Evolutionary conservation across 2,888 invertebrate genomes (phyloP).

Genomic region (Chironomus tentans): DNA sequence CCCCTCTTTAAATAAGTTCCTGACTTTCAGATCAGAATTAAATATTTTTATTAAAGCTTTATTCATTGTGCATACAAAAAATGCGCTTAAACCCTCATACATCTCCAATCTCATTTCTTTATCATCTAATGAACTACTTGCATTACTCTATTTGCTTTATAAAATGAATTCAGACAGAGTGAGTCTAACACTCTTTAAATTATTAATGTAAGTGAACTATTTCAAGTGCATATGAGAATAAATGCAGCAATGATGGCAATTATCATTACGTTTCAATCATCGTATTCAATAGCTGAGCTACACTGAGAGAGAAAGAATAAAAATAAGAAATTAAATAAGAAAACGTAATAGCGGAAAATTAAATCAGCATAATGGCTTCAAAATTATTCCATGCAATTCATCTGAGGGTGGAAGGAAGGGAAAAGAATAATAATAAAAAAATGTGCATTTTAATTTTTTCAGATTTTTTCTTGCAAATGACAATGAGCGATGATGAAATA

Average conservation of each 20-base stretch:
- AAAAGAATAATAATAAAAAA: not conserved
- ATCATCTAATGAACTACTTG: not conserved
- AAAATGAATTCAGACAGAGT: not conserved
- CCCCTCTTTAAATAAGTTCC: too few relatives aligned
- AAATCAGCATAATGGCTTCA: not conserved
- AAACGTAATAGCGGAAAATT: constrained; percentile 3
- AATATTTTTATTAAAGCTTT: too few relatives aligned
- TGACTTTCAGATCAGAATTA: too few relatives aligned
- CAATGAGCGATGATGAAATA: too few relatives aligned
- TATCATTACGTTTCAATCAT: not conserved
- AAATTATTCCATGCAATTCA: not conserved
- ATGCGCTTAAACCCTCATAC: too few relatives aligned
- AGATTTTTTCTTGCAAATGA: too few relatives aligned
- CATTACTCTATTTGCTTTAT: not conserved
- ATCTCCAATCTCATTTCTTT: not conserved
- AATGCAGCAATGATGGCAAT: not conserved
- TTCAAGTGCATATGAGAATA: not conserved
- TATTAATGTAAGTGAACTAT: not conserved
- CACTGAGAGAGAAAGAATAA: too few relatives aligned
- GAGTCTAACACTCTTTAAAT: not conserved
- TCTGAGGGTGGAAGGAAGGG: not conserved
- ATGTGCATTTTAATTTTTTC: not conserved
- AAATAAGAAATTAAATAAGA: not conserved
- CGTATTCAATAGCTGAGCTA: not conserved
- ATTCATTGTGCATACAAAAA: too few relatives aligned